These are phyloP conservation scores for Heterotilapia buettikoferi DNA, from an alignment of 2,113 vertebrate genomes.

Conservation along the genomic window DNA sequence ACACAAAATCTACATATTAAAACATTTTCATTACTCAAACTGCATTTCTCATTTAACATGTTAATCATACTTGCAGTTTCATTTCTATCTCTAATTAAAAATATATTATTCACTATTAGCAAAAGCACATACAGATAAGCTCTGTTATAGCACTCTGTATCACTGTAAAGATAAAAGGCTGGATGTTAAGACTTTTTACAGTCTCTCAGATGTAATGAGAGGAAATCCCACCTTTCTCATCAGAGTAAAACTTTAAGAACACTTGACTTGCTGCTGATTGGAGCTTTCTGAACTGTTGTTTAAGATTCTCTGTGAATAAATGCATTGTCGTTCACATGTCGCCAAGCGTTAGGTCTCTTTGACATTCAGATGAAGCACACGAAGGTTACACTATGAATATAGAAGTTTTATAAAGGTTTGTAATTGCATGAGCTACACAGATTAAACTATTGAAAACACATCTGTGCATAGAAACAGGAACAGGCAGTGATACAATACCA, in stretches of 20 bases:
- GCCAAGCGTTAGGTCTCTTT: background rate
- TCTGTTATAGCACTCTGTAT: accelerated
- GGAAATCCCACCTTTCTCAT: background rate
- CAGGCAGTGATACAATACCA: background rate
- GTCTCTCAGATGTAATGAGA: background rate
- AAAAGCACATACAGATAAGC: background rate
- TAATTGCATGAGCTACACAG: background rate
- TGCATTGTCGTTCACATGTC: accelerated
- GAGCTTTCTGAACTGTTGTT: background rate
- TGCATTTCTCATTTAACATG: background rate
- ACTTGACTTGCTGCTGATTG: background rate
- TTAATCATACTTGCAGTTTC: background rate
- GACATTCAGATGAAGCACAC: background rate
- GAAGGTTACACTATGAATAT: background rate
- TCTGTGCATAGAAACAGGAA: background rate
- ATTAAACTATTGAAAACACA: background rate
- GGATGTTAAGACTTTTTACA: accelerated
- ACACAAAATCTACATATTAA: background rate
- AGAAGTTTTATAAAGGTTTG: background rate
- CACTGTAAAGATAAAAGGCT: background rate
- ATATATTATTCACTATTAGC: background rate
- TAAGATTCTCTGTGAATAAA: background rate
- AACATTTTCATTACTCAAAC: background rate
- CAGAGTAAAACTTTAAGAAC: background rate
- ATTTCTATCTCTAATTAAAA: accelerated